Evolutionary conservation across 2,888 invertebrate species (phyloP), one percentile per base, ranked within the genome.

Genomic region (Esperia sulphurella): DNA sequence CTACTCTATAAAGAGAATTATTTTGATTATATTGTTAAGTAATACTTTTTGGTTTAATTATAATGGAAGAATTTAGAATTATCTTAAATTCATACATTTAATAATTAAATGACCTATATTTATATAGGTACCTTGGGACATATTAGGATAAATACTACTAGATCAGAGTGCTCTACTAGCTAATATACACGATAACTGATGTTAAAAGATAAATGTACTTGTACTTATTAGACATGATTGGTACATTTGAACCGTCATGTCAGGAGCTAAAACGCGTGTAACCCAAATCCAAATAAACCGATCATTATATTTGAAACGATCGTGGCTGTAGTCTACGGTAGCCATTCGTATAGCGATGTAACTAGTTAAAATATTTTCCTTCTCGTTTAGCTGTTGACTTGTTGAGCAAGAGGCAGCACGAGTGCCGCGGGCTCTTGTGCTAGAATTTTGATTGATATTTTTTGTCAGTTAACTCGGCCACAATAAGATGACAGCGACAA

Each of bases 361-460:
- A 9, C 33, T 33, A 65, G 69, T 68, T 72, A 67, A 73, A 69
- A 71, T 64, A 65, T 68, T 72, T 70, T 66, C 73, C 70, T 72
- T 66, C 63, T 65, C 67, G 68, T 71, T 66, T 69, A 69, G 68
- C 67, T 67, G 63, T 75, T 45, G 49, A 46, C 79, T 44, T 33
- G 41, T 46, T 46, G 76, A 65, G 75, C 78, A 78, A 79, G 78
- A 79, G 79, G 73, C 72, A 73, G 75, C 71, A 50, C 73, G 61
- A 75, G 61, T 68, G 88, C 86, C 84, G 72, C 83, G 68, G 87
- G 86, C 85, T 75, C 80, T 83, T 88, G 88, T 83, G 80, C 89
- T 83, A 89, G 87, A 89, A 87, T 87, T 88, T 88, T 86, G 89
- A 89, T 89, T 89, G 87, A 88, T 89, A 88, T 89, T 89, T 89